Evolutionary conservation across 2,888 invertebrate species (phyloP), one percentile per base, ranked within the genome.

Genomic region (Drosophila birchii): DNA sequence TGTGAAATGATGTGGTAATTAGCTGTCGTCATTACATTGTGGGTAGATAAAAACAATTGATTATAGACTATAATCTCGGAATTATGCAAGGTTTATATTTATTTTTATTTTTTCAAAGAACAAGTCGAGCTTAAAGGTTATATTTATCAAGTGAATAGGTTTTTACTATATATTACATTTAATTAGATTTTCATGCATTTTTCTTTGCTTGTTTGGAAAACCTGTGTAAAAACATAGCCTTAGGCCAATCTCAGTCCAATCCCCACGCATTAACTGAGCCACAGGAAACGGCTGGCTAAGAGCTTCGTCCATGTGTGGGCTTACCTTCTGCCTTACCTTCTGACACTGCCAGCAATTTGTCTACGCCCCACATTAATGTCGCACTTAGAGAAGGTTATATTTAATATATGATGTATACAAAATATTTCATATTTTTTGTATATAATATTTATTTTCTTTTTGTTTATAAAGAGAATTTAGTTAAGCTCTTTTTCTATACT

Each of bases 1-100:
- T 62, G 36, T 43, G 29, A 49, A 69, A 68, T 68, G 75, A 77
- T 56, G 49, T 69, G 76, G 51, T 43, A 79, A 67, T 68, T 66
- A 66, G 70, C 67, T 41, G 38, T 58, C 44, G 36, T 54, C 38
- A 14, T 58, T 56, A 64, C 66, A 26, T 68, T 39, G 59, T 14
- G 49, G 36, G 20, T 43, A 36, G 39, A 44, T 57, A 56, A 66
- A 66, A 34, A 54, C 36, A 36, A 49, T 44, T 49, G 49, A 66
- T 64, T 43, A 41, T 56, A 67, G 32, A 34, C 23, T 44, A 26
- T 53, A 26, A 23, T 26, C 26, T 45, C 60, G 51, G 41, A 55
- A 29, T 8, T 54, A 39, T 41, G 18, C 16, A 43, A 56, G 55
- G 18, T 14, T 23, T 14, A 7, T 44, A 14, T 34, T 18, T 7